Percentiles rank a stretch among this genome's conserved stretches.
These are phyloP conservation scores for Liasis olivaceus DNA, from an alignment of 2,797 vertebrate genomes.

Conservation along the genomic window DNA sequence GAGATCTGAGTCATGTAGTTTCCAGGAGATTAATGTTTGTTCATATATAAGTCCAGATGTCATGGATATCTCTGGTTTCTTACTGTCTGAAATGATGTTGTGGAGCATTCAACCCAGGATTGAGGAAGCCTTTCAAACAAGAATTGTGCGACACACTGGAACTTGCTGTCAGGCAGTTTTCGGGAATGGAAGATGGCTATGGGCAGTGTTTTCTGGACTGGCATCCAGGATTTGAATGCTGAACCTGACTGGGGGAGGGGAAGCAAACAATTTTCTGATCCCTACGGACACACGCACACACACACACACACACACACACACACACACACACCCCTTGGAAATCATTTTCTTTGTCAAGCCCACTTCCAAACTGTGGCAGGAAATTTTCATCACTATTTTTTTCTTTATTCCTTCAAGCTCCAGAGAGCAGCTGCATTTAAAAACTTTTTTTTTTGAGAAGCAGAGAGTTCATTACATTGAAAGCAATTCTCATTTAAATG, in stretches of 20 bases:
- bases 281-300: neutral
- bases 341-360: neutral
- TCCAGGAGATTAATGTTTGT: neutral
- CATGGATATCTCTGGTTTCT: neutral
- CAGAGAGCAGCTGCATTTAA: neutral
- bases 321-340: neutral
- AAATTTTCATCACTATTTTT: neutral
- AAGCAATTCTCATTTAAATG: conserved; percentile 10
- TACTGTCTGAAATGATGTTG: neutral
- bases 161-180: neutral
- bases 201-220: neutral
- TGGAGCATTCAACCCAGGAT: neutral
- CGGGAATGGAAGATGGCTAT: neutral
- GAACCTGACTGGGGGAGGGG: neutral
- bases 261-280: neutral
- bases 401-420: neutral
- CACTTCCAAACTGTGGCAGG: neutral
- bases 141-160: neutral
- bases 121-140: neutral
- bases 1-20: neutral
- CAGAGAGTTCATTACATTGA: neutral
- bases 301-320: neutral
- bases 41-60: neutral
- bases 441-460: neutral
- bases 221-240: neutral